These are phyloP conservation scores for Drosophila kambysellisi DNA, from an alignment of 2,888 invertebrate species.

Conservation along the genomic window DNA sequence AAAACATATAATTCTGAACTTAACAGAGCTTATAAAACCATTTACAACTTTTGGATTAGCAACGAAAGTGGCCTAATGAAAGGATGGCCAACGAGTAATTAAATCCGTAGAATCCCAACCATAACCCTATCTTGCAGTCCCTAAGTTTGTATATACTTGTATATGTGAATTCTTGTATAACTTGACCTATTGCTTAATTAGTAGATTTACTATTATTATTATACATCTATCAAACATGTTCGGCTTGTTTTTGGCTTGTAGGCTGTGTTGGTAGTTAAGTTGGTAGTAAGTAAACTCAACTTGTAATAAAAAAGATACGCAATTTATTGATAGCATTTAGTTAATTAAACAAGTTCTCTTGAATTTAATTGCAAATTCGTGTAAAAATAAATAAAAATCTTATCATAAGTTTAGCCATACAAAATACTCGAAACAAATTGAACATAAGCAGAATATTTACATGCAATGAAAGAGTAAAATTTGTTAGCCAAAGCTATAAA, in stretches of 20 bases:
- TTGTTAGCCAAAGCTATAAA: conserved; percentile 62
- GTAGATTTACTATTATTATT: not conserved
- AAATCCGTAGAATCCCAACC: not conserved
- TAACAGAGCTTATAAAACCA: not conserved
- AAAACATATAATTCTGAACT: not conserved
- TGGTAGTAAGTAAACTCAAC: not conserved
- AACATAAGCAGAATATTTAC: conserved; percentile 44
- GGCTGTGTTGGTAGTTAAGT: not conserved
- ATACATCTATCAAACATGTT: not conserved
- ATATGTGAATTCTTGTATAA: not conserved
- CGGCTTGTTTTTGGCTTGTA: not conserved
- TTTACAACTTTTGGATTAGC: not conserved
- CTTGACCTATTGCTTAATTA: not conserved
- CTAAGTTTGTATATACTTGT: not conserved
- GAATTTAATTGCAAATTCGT: not conserved
- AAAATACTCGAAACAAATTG: conserved; percentile 29
- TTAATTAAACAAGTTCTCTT: not conserved
- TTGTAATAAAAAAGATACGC: not conserved
- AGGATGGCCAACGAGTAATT: not conserved
- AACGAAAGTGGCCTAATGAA: not conserved
- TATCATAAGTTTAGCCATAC: conserved; percentile 15
- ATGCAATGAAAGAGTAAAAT: conserved; percentile 19
- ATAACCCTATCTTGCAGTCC: not conserved
- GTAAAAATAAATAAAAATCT: conserved; percentile 28
- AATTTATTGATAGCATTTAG: not conserved